Evolutionary conservation across 2,797 vertebrate species (phyloP).

Genomic region (Phalloptychus januarius): DNA sequence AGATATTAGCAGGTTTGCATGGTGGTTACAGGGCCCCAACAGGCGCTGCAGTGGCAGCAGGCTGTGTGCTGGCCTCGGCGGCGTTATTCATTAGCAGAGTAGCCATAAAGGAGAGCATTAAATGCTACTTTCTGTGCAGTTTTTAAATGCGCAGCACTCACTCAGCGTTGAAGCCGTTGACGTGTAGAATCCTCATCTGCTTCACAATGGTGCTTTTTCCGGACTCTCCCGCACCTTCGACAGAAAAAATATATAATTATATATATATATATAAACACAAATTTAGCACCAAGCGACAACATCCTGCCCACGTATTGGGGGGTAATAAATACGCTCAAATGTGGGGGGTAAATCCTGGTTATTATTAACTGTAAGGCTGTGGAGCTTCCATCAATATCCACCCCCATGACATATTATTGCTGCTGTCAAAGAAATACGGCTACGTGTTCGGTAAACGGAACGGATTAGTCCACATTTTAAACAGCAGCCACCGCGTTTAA

Average conservation of each 20-base stretch:
- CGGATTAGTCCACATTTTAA: conserved; percentile 62
- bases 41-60: conserved; percentile 86
- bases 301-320: conserved; percentile 8
- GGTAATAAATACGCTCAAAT: conserved; percentile 11
- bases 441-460: conserved; percentile 75
- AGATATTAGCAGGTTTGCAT: conserved; percentile 86
- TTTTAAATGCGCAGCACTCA: conserved; percentile 80
- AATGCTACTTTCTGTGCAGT: not conserved
- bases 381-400: conserved; percentile 75
- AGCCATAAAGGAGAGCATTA: conserved; percentile 27
- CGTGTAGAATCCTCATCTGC: conserved; percentile 98
- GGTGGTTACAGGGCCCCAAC: conserved; percentile 85
- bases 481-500: conserved; percentile 32
- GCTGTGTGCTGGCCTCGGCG: conserved; percentile 54
- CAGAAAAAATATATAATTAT: conserved; percentile 22
- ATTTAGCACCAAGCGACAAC: conserved; percentile 3
- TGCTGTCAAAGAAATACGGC: conserved; percentile 77
- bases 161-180: conserved; percentile 99
- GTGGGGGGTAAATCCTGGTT: not conserved
- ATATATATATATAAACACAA: conserved; percentile 10
- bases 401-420: conserved; percentile 78
- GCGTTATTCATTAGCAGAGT: conserved; percentile 37
- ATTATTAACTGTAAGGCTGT: conserved; percentile 51
- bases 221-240: conserved; percentile 96
- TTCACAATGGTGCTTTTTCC: conserved; percentile 99